Conservation (phyloP, 2,888 invertebrate genomes). For the Rhagonycha lutea region DNA sequence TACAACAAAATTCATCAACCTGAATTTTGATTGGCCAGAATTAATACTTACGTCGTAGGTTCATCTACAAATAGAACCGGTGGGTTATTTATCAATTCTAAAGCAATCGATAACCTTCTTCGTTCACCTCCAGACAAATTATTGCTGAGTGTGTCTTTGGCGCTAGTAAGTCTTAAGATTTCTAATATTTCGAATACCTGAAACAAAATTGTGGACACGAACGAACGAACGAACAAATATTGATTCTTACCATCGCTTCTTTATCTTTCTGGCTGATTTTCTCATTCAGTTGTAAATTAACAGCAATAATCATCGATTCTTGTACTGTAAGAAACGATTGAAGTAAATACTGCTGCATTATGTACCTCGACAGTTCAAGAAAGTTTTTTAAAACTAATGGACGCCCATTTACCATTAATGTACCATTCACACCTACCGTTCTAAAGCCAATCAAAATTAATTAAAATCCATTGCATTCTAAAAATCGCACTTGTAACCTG, state of each 20-base stretch:
- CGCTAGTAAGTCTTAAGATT: slow-evolving; percentile 73
- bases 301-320: slow-evolving; percentile 88
- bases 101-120: slow-evolving; percentile 89
- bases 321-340: slow-evolving; percentile 85
- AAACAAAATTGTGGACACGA: slow-evolving; percentile 36
- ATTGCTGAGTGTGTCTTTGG: slow-evolving; percentile 73
- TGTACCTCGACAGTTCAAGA: slow-evolving; percentile 88
- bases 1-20: slow-evolving; percentile 46
- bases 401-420: slow-evolving; percentile 79
- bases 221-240: too few species aligned
- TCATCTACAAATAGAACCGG: slow-evolving; percentile 95
- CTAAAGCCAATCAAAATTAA: neutral
- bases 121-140: slow-evolving; percentile 89
- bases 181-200: slow-evolving; percentile 88
- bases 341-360: slow-evolving; percentile 90
- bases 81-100: slow-evolving; percentile 93
- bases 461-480: slow-evolving; percentile 50
- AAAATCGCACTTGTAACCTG: slow-evolving; percentile 76
- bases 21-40: neutral
- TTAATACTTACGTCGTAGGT: slow-evolving; percentile 87
- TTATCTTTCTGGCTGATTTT: slow-evolving; percentile 67
- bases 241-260: slow-evolving; percentile 66
- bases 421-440: slow-evolving; percentile 66
- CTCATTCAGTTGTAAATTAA: slow-evolving; percentile 83
- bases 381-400: slow-evolving; percentile 77